Evolutionary conservation across 2,888 invertebrate species (phyloP).

Genomic region (Cheilosia variabilis): DNA sequence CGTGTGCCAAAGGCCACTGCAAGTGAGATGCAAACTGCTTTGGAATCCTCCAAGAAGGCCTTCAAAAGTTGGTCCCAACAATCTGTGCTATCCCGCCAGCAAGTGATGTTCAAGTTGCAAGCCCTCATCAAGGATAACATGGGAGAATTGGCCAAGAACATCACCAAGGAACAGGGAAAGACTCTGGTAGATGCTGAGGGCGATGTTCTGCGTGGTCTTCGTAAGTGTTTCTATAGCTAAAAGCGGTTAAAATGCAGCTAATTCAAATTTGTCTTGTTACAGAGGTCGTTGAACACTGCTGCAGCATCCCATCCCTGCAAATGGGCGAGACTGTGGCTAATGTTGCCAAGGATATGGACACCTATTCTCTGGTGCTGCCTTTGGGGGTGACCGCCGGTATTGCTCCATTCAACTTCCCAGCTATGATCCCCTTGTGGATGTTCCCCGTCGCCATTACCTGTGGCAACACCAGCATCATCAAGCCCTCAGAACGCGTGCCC

Average conservation of each 20-base stretch:
- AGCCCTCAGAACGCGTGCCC: conserved; percentile 99
- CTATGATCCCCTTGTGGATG: conserved; percentile 99
- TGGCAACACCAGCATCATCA: conserved; percentile 97
- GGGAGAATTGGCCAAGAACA: conserved; percentile 94
- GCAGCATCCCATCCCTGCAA: conserved; percentile 95
- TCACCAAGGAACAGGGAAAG: conserved; percentile 98
- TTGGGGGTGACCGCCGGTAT: conserved; percentile 95
- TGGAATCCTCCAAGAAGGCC: conserved; percentile 92
- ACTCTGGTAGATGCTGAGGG: conserved; percentile 98
- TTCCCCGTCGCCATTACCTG: conserved; percentile 93
- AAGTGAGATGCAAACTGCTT: conserved; percentile 94
- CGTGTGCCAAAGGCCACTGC: conserved; percentile 95
- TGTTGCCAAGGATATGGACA: conserved; percentile 97
- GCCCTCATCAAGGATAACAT: conserved; percentile 94
- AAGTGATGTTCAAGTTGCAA: conserved; percentile 95
- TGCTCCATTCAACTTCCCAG: conserved; percentile 99
- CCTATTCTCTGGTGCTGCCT: conserved; percentile 94
- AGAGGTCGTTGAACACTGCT: conserved; percentile 99
- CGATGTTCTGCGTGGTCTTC: conserved; percentile 98
- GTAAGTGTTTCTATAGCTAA: conserved; percentile 86
- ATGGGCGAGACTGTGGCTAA: conserved; percentile 95
- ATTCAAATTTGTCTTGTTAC: conserved; percentile 75
- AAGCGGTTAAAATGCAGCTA: neutral
- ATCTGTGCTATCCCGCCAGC: conserved; percentile 96
- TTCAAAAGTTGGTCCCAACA: conserved; percentile 93